Evolutionary conservation across 2,113 vertebrate genomes (phyloP), one percentile per base, ranked within the genome.

Genomic region (Chlorodrepanis virens): DNA sequence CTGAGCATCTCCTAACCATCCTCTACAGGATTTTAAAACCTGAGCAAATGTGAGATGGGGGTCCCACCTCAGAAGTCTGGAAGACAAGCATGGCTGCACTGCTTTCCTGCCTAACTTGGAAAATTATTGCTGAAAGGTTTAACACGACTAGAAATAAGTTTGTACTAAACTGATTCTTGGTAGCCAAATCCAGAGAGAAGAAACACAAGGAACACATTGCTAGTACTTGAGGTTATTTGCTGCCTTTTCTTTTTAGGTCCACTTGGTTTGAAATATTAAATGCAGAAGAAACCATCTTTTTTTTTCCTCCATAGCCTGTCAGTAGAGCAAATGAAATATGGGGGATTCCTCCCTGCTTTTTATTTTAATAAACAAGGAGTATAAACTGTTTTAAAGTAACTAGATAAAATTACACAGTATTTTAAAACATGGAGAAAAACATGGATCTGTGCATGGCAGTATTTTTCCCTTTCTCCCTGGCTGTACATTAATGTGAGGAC

Each of bases 191-290:
- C 5, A 0, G 75, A 81, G 60, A 83, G 79, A 54, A 71, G 67
- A 69, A 90, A 82, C 16, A 40, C 78, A 69, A 70, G 16, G 59
- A 89, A 67, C 71, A 63, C 8, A 12, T 42, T 89, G 90, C 94
- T 91, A 91, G 69, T 83, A 57, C 94, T 97, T 88, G 89, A 95
- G 93, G 96, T 96, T 97, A 96, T 98, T 97, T 97, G 96, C 96
- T 97, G 93, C 93, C 94, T 95, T 93, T 86, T 91, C 82, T 92
- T 91, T 44, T 45, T 81, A 91, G 75, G 86, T 91, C 86, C 86
- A 70, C 91, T 96, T 92, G 90, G 42, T 92, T 96, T 97, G 94
- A 97, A 90, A 79, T 54, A 94, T 78, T 72, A 97, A 95, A 96
- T 65, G 83, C 93, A 95, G 87, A 93, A 81, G 91, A 90, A 95